Evolutionary conservation across 2,797 vertebrate genomes (phyloP).

Genomic region (Chloroceryle amazona): DNA sequence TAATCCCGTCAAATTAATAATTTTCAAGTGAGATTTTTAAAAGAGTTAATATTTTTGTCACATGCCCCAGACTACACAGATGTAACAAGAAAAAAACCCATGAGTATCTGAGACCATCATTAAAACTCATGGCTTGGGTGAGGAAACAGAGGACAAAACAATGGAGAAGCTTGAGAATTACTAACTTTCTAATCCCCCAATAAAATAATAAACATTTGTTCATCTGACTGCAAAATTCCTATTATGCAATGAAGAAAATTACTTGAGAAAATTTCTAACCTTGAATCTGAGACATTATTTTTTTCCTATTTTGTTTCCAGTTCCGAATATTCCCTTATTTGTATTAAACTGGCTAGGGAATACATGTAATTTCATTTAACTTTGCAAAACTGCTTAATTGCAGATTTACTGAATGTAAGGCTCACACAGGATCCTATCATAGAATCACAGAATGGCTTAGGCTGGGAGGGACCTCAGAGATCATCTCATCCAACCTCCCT

Average conservation of each 20-base stretch:
- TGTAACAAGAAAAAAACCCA: neutral
- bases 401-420: neutral
- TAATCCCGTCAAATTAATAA: neutral
- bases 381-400: neutral
- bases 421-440: neutral
- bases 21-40: neutral
- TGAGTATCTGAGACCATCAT: fast-evolving
- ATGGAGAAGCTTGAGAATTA: neutral
- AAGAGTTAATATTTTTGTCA: neutral
- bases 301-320: neutral
- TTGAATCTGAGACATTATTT: neutral
- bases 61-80: fast-evolving
- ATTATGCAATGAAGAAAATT: neutral
- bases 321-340: neutral
- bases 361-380: neutral
- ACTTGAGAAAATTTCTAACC: neutral
- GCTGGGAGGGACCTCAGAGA: no score
- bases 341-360: neutral
- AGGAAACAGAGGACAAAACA: neutral
- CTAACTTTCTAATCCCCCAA: neutral
- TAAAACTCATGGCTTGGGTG: neutral
- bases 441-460: no score
- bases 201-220: neutral
- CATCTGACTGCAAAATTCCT: neutral
- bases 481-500: no score